phyloP scores from a whole-genome alignment of 2,797 vertebrate genomes.

The Molothrus aeneus region DNA sequence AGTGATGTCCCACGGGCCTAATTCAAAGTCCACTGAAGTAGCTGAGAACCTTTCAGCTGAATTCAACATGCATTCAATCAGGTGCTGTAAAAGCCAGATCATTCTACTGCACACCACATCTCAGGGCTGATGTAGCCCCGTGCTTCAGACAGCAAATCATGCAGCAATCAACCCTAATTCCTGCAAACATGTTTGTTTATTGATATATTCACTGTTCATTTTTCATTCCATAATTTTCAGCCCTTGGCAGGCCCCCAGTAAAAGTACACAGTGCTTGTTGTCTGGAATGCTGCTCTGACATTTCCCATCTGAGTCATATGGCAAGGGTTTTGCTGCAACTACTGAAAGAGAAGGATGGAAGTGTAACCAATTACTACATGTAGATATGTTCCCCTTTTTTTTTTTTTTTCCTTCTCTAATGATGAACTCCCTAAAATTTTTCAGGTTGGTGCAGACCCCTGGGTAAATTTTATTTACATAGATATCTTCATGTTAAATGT shows the following conservation, averaged over 20 bases:
- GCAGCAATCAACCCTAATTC: not conserved
- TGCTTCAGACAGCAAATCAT: not conserved
- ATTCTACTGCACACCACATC: not conserved
- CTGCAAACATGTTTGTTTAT: conserved; percentile 29
- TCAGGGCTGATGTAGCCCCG: not conserved
- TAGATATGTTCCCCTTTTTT: not conserved
- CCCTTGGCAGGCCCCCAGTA: not conserved
- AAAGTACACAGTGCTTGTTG: not conserved
- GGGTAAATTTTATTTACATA: not conserved
- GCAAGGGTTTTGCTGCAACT: not conserved
- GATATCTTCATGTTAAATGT: not conserved
- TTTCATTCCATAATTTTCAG: not conserved
- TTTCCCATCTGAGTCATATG: not conserved
- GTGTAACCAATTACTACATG: not conserved
- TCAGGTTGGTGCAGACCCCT: not conserved
- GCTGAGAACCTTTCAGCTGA: not conserved
- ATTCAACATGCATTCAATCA: not conserved
- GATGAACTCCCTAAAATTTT: not conserved
- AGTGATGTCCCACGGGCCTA: not conserved
- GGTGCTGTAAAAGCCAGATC: not conserved
- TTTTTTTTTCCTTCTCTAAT: no score
- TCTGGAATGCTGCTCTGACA: not conserved
- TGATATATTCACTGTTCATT: not conserved
- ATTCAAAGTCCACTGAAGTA: conserved; percentile 7
- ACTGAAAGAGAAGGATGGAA: not conserved